phyloP scores from a whole-genome alignment of 2,113 vertebrate genomes.

The Paramisgurnus dabryanus region DNA sequence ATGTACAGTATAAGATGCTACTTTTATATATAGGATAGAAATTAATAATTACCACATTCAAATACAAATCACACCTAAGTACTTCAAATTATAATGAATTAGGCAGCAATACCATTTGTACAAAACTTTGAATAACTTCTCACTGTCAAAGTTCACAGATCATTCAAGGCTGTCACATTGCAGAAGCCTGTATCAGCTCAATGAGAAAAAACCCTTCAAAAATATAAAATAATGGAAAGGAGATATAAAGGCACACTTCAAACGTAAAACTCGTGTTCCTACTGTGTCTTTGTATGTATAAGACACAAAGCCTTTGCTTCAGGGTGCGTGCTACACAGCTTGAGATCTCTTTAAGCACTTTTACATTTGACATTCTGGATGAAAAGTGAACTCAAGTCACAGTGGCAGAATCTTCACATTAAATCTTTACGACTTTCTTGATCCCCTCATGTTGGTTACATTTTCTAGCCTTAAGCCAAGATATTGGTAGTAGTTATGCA shows the following conservation, averaged over 20 bases:
- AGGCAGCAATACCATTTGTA: too few species aligned
- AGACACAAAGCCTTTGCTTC: slow-evolving; percentile 36
- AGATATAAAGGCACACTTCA: slow-evolving; percentile 32
- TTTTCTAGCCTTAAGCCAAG: not conserved
- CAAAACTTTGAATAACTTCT: too few species aligned
- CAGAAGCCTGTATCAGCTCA: slow-evolving; percentile 28
- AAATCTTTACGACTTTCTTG: slow-evolving; percentile 14
- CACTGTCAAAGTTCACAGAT: too few species aligned
- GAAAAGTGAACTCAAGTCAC: slow-evolving; percentile 29
- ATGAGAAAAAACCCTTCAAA: slow-evolving; percentile 21
- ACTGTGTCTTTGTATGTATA: slow-evolving; percentile 21
- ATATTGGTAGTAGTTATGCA: too few species aligned
- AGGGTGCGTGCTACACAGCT: slow-evolving; percentile 32
- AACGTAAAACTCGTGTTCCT: not conserved
- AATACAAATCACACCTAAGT: too few species aligned
- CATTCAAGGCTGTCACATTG: not conserved
- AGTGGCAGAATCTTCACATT: slow-evolving; percentile 3
- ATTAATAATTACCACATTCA: too few species aligned
- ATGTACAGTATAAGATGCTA: not conserved
- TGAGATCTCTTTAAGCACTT: slow-evolving; percentile 18
- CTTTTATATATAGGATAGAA: not conserved
- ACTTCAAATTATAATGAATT: too few species aligned
- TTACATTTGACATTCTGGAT: slow-evolving; percentile 14
- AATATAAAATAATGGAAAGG: not conserved
- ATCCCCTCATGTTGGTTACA: not conserved